Conservation (phyloP, 2,797 vertebrate species). For the Glyptemys insculpta region DNA sequence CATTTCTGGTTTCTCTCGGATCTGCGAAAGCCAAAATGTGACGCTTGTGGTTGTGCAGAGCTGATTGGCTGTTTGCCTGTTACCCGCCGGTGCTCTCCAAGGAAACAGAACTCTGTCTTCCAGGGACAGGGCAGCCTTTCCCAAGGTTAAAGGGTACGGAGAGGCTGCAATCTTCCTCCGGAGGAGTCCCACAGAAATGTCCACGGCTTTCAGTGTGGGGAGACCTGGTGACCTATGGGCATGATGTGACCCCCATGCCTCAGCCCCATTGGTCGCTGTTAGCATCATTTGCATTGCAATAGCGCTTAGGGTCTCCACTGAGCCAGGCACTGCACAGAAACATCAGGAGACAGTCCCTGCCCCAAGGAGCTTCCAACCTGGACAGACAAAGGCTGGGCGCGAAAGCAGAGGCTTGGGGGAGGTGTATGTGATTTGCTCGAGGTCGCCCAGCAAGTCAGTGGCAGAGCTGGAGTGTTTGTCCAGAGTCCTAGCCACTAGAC, state of each 20-base stretch:
- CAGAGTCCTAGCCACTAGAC: not conserved
- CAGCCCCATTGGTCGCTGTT: not conserved
- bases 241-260: not conserved
- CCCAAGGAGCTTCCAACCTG: not conserved
- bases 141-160: not conserved
- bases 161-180: not conserved
- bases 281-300: not conserved
- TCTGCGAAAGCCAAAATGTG: not conserved
- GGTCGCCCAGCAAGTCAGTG: not conserved
- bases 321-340: not conserved
- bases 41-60: not conserved
- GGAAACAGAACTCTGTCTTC: not conserved
- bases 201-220: not conserved
- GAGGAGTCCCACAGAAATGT: not conserved
- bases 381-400: not conserved
- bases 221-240: too few relatives aligned
- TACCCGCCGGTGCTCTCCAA: not conserved
- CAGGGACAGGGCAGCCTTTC: not conserved
- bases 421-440: not conserved
- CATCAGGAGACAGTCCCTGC: not conserved
- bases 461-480: not conserved
- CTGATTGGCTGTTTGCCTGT: not conserved
- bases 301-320: not conserved
- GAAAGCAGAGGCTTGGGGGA: not conserved
- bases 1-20: not conserved